These are phyloP conservation scores for Musca vetustissima DNA, from an alignment of 1,140 invertebrate genomes.

Conservation along the genomic window DNA sequence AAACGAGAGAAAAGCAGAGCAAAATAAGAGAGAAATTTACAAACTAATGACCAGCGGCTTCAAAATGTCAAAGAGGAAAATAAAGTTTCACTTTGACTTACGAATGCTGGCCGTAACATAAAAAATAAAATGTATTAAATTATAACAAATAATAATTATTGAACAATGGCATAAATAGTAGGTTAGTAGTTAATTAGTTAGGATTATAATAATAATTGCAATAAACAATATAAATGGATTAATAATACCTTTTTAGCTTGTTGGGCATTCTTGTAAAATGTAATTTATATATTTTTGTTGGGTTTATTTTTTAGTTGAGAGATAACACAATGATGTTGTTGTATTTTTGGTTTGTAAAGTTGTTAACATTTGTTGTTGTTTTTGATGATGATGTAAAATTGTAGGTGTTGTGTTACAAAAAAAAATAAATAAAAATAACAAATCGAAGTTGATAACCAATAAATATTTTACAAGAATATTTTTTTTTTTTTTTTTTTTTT, in stretches of 20 bases:
- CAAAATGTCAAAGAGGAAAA: too few species aligned
- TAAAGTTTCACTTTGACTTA: too few species aligned
- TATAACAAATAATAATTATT: background rate
- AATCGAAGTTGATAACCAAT: constrained; percentile 19
- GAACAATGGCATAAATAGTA: constrained; percentile 1
- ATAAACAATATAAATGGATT: constrained; percentile 1
- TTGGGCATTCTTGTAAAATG: constrained; percentile 46
- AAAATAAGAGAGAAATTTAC: too few species aligned
- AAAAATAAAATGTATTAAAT: background rate
- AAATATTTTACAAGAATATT: constrained; percentile 27
- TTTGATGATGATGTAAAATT: constrained; percentile 39
- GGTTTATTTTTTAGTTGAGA: constrained; percentile 15
- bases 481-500: constrained; percentile 22
- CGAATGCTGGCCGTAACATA: too few species aligned
- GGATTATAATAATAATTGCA: background rate
- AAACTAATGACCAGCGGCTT: too few species aligned
- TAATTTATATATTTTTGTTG: constrained; percentile 27
- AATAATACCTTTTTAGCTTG: constrained; percentile 55
- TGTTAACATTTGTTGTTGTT: constrained; percentile 12
- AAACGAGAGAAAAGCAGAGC: too few species aligned
- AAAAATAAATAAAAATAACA: too few species aligned
- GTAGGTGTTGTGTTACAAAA: constrained; percentile 25
- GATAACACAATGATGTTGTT: constrained; percentile 24
- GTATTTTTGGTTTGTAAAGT: constrained; percentile 25
- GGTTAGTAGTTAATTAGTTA: background rate